These are phyloP conservation scores for Pluvialis apricaria DNA, from an alignment of 2,113 vertebrate species.

Conservation along the genomic window DNA sequence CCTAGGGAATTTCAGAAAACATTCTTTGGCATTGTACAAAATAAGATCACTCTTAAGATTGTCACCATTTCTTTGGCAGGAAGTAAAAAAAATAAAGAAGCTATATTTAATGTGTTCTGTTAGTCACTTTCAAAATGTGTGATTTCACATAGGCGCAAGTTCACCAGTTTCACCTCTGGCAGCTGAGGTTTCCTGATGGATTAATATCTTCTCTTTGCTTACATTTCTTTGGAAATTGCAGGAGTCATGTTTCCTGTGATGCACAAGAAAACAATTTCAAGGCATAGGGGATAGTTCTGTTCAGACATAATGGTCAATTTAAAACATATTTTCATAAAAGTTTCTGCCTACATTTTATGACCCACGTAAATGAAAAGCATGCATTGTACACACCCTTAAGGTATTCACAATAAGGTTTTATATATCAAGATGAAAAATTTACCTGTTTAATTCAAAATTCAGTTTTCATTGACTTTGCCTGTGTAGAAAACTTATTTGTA, in stretches of 20 bases:
- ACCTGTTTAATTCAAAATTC: neutral
- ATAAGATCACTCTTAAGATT: neutral
- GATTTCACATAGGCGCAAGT: neutral
- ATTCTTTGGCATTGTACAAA: neutral
- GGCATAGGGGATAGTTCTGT: neutral
- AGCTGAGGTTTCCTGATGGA: neutral
- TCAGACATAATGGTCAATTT: neutral
- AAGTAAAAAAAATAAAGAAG: neutral
- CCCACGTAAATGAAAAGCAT: neutral
- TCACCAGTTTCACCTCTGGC: neutral
- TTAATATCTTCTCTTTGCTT: neutral
- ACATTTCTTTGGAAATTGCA: neutral
- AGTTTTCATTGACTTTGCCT: neutral
- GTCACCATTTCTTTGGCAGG: neutral
- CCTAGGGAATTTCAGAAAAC: neutral
- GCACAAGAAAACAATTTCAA: neutral
- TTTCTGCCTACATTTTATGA: neutral
- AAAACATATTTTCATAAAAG: neutral
- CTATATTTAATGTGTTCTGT: neutral
- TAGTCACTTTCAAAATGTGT: neutral
- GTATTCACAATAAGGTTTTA: neutral
- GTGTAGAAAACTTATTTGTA: neutral
- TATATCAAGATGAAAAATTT: neutral
- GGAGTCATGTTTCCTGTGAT: neutral
- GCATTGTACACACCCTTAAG: neutral